Evolutionary conservation across 2,888 invertebrate species (phyloP), one percentile per base, ranked within the genome.

Genomic region (Heliconius ethilla): DNA sequence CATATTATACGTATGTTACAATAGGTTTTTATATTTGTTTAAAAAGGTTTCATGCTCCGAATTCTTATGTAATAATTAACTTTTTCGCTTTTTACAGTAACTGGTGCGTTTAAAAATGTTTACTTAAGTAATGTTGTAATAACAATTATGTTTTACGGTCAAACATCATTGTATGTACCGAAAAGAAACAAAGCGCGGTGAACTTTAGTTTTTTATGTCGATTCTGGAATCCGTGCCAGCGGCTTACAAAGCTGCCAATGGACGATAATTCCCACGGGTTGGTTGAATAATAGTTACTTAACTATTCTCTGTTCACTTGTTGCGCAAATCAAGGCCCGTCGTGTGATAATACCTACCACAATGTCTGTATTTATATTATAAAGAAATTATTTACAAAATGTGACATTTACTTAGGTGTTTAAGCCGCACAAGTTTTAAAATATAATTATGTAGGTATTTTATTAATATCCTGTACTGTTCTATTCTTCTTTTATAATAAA

Each of bases 281-380:
- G 80, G 88, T 92, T 91, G 91, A 90, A 93, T 92, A 93, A 88
- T 85, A 82, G 88, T 93, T 93, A 93, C 92, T 90, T 93, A 91
- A 92, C 88, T 83, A 82, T 82, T 84, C 86, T 83, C 87, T 89
- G 88, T 87, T 89, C 88, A 88, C 85, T 86, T 79, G 85, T 93
- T 93, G 90, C 91, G 91, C 89, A 92, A 93, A 83, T 85, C 90
- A 90, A 90, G 89, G 90, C 88, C 87, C 85, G 80, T 79, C 83
- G 84, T 85, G 89, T 80, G 83, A 83, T 81, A 80, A 75, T 81
- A 82, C 79, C 77, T 79, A 33, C 33, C 33, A 33, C 78, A 81
- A 82, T 82, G 81, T 78, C 69, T 79, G 51, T 78, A 76, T 74
- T 72, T 77, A 33, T 72, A 72, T 59, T 70, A 70, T 70, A 70